A percentile compares a stretch with the other conserved stretches of the same genome.
phyloP scores from a whole-genome alignment of 2,113 vertebrate species.

The Acanthochromis polyacanthus region DNA sequence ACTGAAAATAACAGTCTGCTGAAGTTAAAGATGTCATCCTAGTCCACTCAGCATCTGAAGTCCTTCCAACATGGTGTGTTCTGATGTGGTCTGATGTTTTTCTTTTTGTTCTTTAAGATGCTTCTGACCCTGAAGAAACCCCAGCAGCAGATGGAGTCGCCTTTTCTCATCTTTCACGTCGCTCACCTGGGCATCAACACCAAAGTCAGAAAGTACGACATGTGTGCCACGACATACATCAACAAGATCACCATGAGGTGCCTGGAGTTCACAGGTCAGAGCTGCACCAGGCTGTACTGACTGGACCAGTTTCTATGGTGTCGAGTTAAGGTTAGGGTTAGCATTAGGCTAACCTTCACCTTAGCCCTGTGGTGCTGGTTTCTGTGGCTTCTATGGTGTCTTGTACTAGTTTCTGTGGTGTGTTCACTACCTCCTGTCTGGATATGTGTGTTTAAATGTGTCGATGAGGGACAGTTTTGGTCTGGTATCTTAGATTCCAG shows the following conservation, averaged over 20 bases:
- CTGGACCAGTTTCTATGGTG: neutral
- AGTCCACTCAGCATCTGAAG: no score
- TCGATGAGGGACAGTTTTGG: no score
- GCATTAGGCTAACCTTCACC: no score
- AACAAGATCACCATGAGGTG: constrained; percentile 89
- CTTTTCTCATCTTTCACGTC: constrained; percentile 88
- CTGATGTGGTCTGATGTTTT: neutral
- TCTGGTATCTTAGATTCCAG: constrained; percentile 79
- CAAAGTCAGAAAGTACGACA: constrained; percentile 86
- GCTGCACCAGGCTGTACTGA: neutral
- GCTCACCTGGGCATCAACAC: constrained; percentile 90
- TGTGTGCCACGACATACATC: constrained; percentile 89
- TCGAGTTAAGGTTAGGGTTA: no score
- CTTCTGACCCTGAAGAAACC: constrained; percentile 88
- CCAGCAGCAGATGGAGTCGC: constrained; percentile 74
- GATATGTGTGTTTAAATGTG: no score
- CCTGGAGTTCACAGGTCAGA: constrained; percentile 87
- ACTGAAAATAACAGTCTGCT: no score
- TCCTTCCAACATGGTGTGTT: neutral
- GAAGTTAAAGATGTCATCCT: no score
- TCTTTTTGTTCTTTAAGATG: constrained; percentile 81
- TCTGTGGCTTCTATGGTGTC: no score
- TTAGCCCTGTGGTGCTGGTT: no score
- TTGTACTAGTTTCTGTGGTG: no score
- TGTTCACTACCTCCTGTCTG: no score